Evolutionary conservation across 2,888 invertebrate genomes (phyloP), one percentile per base, ranked within the genome.

Genomic region (Spialia ferax): DNA sequence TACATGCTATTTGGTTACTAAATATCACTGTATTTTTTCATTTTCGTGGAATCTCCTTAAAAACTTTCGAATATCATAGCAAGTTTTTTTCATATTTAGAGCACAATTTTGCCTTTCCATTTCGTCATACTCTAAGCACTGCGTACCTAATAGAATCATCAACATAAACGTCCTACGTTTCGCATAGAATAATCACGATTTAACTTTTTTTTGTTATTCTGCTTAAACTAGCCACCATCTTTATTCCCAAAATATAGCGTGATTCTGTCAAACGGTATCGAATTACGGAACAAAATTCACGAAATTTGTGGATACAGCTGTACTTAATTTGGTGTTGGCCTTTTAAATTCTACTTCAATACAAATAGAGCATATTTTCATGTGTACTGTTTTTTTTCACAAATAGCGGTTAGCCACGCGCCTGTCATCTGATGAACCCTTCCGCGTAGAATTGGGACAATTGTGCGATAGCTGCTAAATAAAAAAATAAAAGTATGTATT

Each of bases 371-470:
- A n/a, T 54, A 60, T 38, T 35, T 60, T 67, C 22, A 54, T 55
- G 48, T 70, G 52, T 11, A 54, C 0, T 7, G n/a, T 42, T 32
- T 61, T 59, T 67, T 67, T 63, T 50, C 56, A 54, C 20, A 22
- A 29, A 67, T 70, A 59, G 69, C 70, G 61, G 63, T 69, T 60
- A 66, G 72, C 70, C 72, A 71, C 73, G 73, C 71, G 74, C 73
- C 72, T 73, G 77, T 74, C 74, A 73, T 74, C 76, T 76, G 71
- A 45, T 63, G 70, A 77, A 74, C 77, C 79, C 77, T 79, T 76
- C 75, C 76, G 77, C 69, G 45, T 70, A 55, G 48, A 66, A 61
- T 63, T 67, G 60, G 55, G 45, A 60, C 55, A 61, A 61, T 61
- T 67, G 55, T 61, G 20, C 60, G 45, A 35, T 26, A 57, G 52